Percentiles rank a stretch among this genome's conserved stretches.
These are phyloP conservation scores for Prenolepis imparis DNA, from an alignment of 2,888 invertebrate genomes.

Conservation along the genomic window DNA sequence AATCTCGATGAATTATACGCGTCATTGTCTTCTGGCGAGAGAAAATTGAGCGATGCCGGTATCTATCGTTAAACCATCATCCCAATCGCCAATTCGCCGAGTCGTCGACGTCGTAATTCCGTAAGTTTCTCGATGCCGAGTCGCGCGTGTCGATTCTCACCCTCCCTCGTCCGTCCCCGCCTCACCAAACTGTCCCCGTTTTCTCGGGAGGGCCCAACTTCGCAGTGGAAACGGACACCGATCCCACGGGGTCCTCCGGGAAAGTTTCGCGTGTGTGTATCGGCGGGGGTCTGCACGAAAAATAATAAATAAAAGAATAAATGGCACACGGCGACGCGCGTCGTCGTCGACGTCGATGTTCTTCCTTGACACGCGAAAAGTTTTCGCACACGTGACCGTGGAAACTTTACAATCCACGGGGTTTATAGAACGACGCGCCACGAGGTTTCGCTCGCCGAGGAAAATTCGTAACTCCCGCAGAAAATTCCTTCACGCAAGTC, in stretches of 20 bases:
- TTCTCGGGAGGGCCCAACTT: conserved; percentile 59
- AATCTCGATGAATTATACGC: not conserved
- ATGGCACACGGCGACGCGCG: conserved; percentile 33
- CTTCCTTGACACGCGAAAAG: conserved; percentile 58
- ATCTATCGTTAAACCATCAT: conserved; percentile 65
- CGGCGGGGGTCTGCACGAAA: conserved; percentile 29
- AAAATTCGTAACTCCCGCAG: conserved; percentile 2
- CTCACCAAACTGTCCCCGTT: conserved; percentile 61
- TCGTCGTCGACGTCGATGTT: conserved; percentile 1
- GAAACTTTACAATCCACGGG: conserved; percentile 65
- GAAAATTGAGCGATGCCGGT: conserved; percentile 16
- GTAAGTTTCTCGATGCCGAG: conserved; percentile 55
- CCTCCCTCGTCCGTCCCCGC: conserved; percentile 38
- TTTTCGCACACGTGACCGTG: conserved; percentile 69
- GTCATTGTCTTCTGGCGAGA: not conserved
- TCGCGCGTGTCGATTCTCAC: conserved; percentile 38
- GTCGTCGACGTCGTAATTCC: conserved; percentile 35
- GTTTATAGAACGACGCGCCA: not conserved
- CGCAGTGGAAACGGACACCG: conserved; percentile 63
- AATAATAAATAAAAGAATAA: conserved; percentile 68
- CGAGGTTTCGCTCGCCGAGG: not conserved
- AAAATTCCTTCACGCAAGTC: not conserved
- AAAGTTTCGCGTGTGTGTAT: conserved; percentile 64
- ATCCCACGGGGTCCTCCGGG: conserved; percentile 62
- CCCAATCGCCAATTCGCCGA: conserved; percentile 1